Base-by-base conservation (phyloP, 2,797 vertebrate genomes). In the Rhabdophis nuchalis region DNA sequence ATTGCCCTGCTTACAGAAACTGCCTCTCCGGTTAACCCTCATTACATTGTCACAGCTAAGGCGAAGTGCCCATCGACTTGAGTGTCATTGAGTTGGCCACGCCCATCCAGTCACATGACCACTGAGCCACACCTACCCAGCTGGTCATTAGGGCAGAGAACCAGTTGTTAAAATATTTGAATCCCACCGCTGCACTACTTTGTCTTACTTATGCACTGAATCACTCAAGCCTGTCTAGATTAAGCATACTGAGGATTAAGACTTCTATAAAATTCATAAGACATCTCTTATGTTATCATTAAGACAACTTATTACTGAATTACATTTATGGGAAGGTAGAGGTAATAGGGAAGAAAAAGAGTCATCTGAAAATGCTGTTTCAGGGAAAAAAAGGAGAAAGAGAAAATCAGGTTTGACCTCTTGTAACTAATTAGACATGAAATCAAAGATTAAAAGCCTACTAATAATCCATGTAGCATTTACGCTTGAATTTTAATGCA, bases 381-480 rank as follows among this genome's bases (percentile, higher is more conserved):
- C 61, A 89, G 72, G n/a, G 20, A 61, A 93, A 92, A 92, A 87
- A 95, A 92, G 92, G 92, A 86, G 94, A 57, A 36, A 36, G 29
- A n/a, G 50, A 54, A 93, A 94, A 88, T 89, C 85, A n/a, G 93
- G 87, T 93, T 87, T 97, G 96, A 97, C 97, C 96, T 95, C 95
- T 92, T 95, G 93, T 95, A 96, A 94, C 95, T 96, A 96, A 97
- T 96, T 96, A 96, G 93, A 96, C 95, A 96, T 0, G 56, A 95
- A 96, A 96, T 96, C 94, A 96, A 96, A 95, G 95, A 96, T 96
- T 95, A 96, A 95, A 96, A 95, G 96, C 95, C 94, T 94, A 91
- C 94, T 96, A 95, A 96, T 96, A 96, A 97, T 96, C 95, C 95
- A 94, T 93, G 93, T 96, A 97, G 96, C 96, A 32, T 82, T 77